Evolutionary conservation across 2,113 vertebrate species (phyloP), one percentile per base, ranked within the genome.

Genomic region (Mohoua ochrocephala): DNA sequence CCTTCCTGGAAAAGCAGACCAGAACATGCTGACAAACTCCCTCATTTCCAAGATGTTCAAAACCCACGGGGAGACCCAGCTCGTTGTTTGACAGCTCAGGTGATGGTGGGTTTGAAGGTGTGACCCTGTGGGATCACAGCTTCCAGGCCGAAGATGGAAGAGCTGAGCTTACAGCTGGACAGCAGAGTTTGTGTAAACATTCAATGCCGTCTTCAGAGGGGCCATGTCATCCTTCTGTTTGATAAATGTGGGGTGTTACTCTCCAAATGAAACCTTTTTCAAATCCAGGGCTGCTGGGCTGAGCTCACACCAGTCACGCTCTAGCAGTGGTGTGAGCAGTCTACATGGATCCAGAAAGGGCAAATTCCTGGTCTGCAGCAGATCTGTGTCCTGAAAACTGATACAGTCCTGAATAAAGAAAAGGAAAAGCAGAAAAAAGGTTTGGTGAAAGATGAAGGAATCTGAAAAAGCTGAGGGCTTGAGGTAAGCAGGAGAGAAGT

Each of bases 11-110:
- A 92, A 83, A 60, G 35, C 11, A 82, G 27, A 63, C 3, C 39
- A 67, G 39, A 59, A 59, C 10, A 33, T 47, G 28, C 33, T 80
- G 53, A 76, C 59, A 69, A 77, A 16, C 1, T 3, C 15, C 11
- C 11, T 49, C 9, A 16, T 49, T 57, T 67, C 52, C 22, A 33
- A 54, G 56, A 18, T 15, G 23, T 28, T 54, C 49, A 35, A 70
- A 82, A 16, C 12, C 44, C 60, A 6, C 0, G 0, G 56, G n/a
- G 20, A 49, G 74, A 49, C 8, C 35, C 52, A 4, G 1, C 11
- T 35, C n/a, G 6, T 28, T 13, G 11, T 67, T 26, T 68, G 42
- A 22, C 28, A 77, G 59, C 50, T 37, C 13, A 3, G n/a, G 33
- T 28, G 78, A 41, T 2, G 4, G 16, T 39, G 24, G 3, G 1